phyloP scores from a whole-genome alignment of 2,888 invertebrate species.

The Acleris literana region DNA sequence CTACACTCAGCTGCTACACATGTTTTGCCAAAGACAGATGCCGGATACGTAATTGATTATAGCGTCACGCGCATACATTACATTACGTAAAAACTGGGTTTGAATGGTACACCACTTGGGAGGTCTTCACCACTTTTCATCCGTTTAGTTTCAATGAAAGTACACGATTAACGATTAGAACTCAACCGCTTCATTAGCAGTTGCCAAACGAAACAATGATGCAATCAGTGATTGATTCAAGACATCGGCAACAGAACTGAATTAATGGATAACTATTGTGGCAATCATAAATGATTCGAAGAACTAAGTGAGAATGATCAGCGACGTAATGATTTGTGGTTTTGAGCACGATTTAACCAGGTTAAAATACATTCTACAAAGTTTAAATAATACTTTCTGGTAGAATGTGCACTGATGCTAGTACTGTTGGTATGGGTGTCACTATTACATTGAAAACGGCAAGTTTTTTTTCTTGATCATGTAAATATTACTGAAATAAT shows the following conservation, averaged over 20 bases:
- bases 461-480: too few species aligned
- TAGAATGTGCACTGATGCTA: too few species aligned
- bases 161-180: constrained; percentile 2
- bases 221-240: constrained; percentile 30
- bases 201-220: constrained; percentile 26
- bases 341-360: neutral
- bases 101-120: neutral
- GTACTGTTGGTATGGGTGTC: too few species aligned
- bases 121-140: neutral
- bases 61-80: too few species aligned
- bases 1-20: too few species aligned
- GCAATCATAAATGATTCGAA: constrained; percentile 1
- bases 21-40: too few species aligned
- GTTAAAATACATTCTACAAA: too few species aligned
- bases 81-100: neutral
- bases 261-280: constrained; percentile 20
- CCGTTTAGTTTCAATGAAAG: neutral
- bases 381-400: too few species aligned
- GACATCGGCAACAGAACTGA: constrained; percentile 9
- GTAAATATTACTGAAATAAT: too few species aligned
- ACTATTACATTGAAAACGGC: too few species aligned
- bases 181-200: constrained; percentile 28
- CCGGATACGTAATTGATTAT: too few species aligned
- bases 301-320: neutral
- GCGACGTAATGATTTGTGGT: constrained; percentile 4